Conservation (phyloP, 2,888 invertebrate species). For the Pinctada fucata region DNA sequence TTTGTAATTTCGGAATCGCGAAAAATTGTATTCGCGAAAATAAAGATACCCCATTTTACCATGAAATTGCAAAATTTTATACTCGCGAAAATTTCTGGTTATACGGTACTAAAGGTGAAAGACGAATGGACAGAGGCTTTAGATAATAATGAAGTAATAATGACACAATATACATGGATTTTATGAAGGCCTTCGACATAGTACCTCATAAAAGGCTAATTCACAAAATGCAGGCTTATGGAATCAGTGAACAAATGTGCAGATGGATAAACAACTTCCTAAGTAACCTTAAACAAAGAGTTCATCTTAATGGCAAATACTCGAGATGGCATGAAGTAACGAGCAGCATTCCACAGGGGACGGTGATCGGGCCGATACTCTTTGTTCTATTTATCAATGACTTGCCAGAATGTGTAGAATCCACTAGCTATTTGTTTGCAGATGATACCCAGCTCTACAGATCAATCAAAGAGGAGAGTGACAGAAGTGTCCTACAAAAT, state of each 20-base stretch:
- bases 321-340: constrained; percentile 4
- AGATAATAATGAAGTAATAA: constrained; percentile 9
- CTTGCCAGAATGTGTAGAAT: background rate
- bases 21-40: no score
- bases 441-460: constrained; percentile 23
- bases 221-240: no score
- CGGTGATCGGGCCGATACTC: constrained; percentile 1
- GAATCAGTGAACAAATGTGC: background rate
- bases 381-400: constrained; percentile 12
- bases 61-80: no score
- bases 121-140: constrained; percentile 18
- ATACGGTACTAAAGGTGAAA: no score
- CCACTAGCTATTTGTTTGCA: background rate
- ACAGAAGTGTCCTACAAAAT: background rate
- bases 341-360: background rate
- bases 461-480: background rate
- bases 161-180: constrained; percentile 21
- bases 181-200: constrained; percentile 21
- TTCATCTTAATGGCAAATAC: background rate
- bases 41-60: no score
- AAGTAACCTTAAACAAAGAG: background rate
- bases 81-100: no score
- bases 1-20: no score
- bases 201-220: no score
- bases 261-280: constrained; percentile 6